A percentile compares a stretch with the other conserved stretches of the same genome.
These are phyloP conservation scores for Eumacrocentrus americanus DNA, from an alignment of 2,888 invertebrate species.

Conservation along the genomic window DNA sequence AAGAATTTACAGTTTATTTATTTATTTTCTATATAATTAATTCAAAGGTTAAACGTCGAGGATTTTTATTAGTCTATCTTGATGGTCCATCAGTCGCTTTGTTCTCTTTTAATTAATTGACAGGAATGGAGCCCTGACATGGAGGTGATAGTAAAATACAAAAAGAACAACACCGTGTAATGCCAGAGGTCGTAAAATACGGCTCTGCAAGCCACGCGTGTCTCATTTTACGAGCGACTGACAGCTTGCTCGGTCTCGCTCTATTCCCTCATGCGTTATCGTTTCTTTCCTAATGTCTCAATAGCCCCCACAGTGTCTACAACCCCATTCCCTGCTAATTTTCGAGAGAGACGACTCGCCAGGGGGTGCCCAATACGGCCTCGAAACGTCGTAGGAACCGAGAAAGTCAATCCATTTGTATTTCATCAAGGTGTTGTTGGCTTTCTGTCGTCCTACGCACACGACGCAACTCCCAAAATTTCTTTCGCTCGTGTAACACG, in stretches of 20 bases:
- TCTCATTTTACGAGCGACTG: slow-evolving; percentile 26
- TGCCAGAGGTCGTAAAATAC: slow-evolving; percentile 12
- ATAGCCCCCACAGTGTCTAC: slow-evolving; percentile 14
- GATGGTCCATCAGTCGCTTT: too few relatives aligned
- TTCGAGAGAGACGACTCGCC: neutral
- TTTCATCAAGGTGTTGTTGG: too few relatives aligned
- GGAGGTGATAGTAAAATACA: neutral
- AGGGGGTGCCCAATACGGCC: neutral
- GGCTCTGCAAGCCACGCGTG: slow-evolving; percentile 9
- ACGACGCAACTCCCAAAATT: too few relatives aligned
- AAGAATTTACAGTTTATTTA: too few relatives aligned
- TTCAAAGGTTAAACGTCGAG: too few relatives aligned
- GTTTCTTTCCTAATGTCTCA: slow-evolving; percentile 22
- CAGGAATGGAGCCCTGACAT: neutral
- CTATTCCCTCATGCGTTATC: slow-evolving; percentile 19
- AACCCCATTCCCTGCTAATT: neutral
- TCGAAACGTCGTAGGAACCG: too few relatives aligned
- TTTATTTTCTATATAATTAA: too few relatives aligned
- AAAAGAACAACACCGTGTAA: slow-evolving; percentile 3
- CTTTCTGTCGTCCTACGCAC: too few relatives aligned
- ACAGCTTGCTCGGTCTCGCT: slow-evolving; percentile 21
- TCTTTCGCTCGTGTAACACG: too few relatives aligned
- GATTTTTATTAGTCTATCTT: too few relatives aligned
- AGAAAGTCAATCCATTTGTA: too few relatives aligned
- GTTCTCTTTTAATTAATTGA: too few relatives aligned